These are phyloP conservation scores for Tor tambroides DNA, from an alignment of 2,113 vertebrate species.

Conservation along the genomic window DNA sequence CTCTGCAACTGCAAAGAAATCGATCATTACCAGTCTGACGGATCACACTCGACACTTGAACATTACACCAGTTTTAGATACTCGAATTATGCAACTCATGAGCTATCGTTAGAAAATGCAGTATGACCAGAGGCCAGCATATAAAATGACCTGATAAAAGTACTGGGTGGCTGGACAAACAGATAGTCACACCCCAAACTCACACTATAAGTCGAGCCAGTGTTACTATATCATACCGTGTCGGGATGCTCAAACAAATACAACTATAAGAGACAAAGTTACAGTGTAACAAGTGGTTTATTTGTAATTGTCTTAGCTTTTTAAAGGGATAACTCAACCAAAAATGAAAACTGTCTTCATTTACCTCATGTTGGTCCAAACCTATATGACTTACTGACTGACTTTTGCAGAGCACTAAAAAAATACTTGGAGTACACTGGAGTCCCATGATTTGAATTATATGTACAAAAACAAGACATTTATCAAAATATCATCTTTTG, in stretches of 20 bases:
- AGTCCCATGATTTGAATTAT: neutral
- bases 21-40: neutral
- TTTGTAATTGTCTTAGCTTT: neutral
- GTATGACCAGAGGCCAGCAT: neutral
- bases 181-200: conserved; percentile 12
- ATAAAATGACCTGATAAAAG: neutral
- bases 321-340: neutral
- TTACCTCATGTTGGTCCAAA: neutral
- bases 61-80: neutral
- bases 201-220: neutral
- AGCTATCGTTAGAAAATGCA: neutral
- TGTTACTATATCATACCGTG: neutral
- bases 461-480: neutral
- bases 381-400: neutral
- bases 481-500: neutral
- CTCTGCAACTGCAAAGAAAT: conserved; percentile 83
- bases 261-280: neutral
- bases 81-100: neutral
- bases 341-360: neutral
- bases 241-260: neutral
- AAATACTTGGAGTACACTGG: neutral
- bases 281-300: neutral
- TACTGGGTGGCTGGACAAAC: neutral
- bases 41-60: neutral
- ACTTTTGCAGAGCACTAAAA: neutral